Evolutionary conservation across 2,797 vertebrate genomes (phyloP).

Genomic region (Heliangelus exortis): DNA sequence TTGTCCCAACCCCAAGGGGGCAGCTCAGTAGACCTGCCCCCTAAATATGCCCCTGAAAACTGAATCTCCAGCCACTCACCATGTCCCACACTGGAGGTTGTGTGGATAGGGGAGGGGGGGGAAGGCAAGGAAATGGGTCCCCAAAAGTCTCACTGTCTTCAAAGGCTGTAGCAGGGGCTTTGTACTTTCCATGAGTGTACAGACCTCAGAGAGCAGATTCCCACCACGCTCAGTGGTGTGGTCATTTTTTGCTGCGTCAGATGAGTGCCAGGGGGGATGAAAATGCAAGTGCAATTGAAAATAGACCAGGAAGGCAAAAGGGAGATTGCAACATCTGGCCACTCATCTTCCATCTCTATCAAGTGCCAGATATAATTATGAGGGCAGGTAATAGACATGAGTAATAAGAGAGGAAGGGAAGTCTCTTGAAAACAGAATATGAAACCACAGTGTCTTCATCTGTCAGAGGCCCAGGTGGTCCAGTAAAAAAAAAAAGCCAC

Average conservation of each 20-base stretch:
- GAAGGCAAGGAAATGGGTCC: neutral
- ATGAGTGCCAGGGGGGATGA: neutral
- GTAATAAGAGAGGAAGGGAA: neutral
- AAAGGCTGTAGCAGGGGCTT: neutral
- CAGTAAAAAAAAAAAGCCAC: neutral
- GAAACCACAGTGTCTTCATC: neutral
- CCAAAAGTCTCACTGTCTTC: neutral
- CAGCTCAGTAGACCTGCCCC: neutral
- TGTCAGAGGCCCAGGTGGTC: neutral
- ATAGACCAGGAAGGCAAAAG: neutral
- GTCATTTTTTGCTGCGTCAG: neutral
- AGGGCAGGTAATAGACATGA: neutral
- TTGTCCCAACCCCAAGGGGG: neutral
- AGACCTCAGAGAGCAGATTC: neutral
- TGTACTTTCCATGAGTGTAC: fast-evolving
- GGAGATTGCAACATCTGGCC: neutral
- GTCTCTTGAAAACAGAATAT: neutral
- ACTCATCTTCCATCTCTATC: neutral
- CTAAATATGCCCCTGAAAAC: neutral
- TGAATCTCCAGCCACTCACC: neutral
- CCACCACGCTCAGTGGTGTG: fast-evolving
- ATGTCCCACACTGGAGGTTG: fast-evolving
- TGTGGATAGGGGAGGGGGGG: neutral
- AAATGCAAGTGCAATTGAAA: neutral
- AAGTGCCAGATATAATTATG: neutral